Base-by-base conservation (phyloP, 2,797 vertebrate genomes). In the Acridotheres tristis region DNA sequence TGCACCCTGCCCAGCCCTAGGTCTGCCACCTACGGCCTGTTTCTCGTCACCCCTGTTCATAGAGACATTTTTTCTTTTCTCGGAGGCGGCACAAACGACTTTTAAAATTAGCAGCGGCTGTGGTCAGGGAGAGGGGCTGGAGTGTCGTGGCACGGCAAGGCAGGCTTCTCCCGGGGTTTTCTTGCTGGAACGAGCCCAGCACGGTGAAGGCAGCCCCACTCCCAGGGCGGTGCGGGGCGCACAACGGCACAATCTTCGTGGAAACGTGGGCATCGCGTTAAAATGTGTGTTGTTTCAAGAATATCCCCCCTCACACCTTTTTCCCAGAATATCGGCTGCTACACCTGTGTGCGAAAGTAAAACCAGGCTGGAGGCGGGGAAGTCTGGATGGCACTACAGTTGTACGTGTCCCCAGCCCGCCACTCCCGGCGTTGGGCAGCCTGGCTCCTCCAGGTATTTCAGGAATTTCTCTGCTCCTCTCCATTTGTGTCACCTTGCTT, bases 351-450 rank as follows among this genome's bases (percentile, higher is more conserved):
- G 16, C 16, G 19, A 43, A 18, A 54, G 40, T 27, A 71, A 71
- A 62, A 38, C 10, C 21, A 10, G 14, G 32, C 26, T 25, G 47
- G 54, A 62, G 51, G 32, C 16, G 2, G 32, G 13, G 11, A 5
- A 63, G 13, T 29, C 63, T 14, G 69, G 7, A 36, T 59, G 38
- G 1, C 10, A 3, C 22, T 13, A 3, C 18, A 11, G 47, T 7
- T 5, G 9, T 4, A 3, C 1, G 10, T 17, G 32, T 7, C 10
- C 10, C n/a, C 59, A 6, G 38, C 22, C 10, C 2, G 4, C 23
- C 7, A 16, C 2, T 3, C 25, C 16, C 10, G 4, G 23, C 4
- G 0, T 5, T 32, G 38, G 32, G 38, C 59, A 19, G 38, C 19
- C 27, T 13, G 73, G 27, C 51, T 34, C 45, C 21, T 30, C 22